phyloP scores from a whole-genome alignment of 1,140 invertebrate species.

The Bradynema listronoti region DNA sequence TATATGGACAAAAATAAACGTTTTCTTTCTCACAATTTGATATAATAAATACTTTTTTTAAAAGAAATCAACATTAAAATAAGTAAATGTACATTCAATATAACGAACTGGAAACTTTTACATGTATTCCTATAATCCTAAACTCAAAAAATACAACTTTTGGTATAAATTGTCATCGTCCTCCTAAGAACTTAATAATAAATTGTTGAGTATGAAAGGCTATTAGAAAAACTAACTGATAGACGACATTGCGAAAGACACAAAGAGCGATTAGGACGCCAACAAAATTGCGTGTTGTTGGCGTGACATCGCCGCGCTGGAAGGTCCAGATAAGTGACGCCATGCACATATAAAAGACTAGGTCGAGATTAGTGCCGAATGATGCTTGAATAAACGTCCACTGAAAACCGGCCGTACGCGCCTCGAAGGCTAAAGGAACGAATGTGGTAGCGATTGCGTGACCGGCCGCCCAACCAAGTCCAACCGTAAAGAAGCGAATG shows the following conservation, averaged over 20 bases:
- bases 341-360: constrained; percentile 25
- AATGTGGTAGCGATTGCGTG: constrained; percentile 23
- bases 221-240: constrained; percentile 27
- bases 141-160: too few species aligned
- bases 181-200: too few species aligned
- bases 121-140: too few species aligned
- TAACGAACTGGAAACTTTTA: too few species aligned
- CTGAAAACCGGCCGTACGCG: constrained; percentile 21
- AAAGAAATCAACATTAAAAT: too few species aligned
- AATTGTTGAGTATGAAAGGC: too few species aligned
- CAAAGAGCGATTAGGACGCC: constrained; percentile 23
- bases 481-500: too few species aligned
- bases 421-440: constrained; percentile 19
- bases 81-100: too few species aligned
- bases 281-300: constrained; percentile 2
- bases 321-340: constrained; percentile 33
- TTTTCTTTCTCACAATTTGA: too few species aligned
- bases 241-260: constrained; percentile 26
- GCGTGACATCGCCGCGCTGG: constrained; percentile 16
- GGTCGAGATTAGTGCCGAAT: constrained; percentile 28
- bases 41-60: too few species aligned
- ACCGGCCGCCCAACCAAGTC: constrained; percentile 26
- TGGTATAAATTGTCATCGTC: too few species aligned
- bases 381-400: constrained; percentile 29
- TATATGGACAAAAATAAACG: too few species aligned